Evolutionary conservation across 2,888 invertebrate genomes (phyloP).

Genomic region (Parnassius orleans): DNA sequence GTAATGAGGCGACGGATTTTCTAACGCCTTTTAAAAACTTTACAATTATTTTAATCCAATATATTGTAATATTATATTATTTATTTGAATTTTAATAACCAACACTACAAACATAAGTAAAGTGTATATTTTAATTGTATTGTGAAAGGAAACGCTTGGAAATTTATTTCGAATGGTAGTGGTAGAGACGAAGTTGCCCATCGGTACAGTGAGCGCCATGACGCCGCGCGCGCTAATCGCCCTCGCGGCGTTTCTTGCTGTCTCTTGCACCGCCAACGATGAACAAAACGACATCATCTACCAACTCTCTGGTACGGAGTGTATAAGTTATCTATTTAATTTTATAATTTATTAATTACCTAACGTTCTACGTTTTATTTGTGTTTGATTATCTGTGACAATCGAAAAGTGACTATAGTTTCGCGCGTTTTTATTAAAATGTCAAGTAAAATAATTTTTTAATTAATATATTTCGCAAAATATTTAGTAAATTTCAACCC

Average conservation of each 20-base stretch:
- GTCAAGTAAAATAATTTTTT: not conserved
- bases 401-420: not conserved
- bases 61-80: too few species aligned
- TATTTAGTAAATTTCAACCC: too few species aligned
- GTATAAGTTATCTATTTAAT: slow-evolving; percentile 3
- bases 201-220: slow-evolving; percentile 35
- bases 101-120: not conserved
- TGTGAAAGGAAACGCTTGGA: slow-evolving; percentile 27
- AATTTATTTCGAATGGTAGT: slow-evolving; percentile 14
- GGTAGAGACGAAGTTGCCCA: slow-evolving; percentile 8
- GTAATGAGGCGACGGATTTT: too few species aligned
- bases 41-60: too few species aligned
- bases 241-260: slow-evolving; percentile 27
- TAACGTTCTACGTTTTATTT: not conserved
- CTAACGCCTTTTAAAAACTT: too few species aligned
- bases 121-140: slow-evolving; percentile 4
- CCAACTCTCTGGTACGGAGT: slow-evolving; percentile 23
- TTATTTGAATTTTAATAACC: too few species aligned
- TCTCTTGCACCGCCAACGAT: slow-evolving; percentile 12
- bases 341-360: not conserved
- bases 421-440: slow-evolving; percentile 13
- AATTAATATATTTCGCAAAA: too few species aligned
- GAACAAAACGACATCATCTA: slow-evolving; percentile 20
- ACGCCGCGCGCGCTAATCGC: slow-evolving; percentile 30
- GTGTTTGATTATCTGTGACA: slow-evolving; percentile 16